These are phyloP conservation scores for Lagocephalus sceleratus DNA, from an alignment of 2,797 vertebrate genomes.

Conservation along the genomic window DNA sequence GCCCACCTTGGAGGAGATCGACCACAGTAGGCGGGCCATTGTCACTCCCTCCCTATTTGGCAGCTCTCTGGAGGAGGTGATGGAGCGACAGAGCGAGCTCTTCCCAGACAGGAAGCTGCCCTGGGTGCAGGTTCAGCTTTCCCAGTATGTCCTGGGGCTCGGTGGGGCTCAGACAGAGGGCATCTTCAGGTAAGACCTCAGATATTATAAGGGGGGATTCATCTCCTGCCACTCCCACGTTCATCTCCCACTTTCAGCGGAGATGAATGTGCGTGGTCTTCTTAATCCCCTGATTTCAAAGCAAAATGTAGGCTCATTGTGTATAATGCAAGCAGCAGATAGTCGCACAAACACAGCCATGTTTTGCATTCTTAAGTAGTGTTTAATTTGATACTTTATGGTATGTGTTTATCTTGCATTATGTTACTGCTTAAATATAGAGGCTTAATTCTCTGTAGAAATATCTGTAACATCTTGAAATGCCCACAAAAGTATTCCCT, in stretches of 20 bases:
- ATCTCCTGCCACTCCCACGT: no score
- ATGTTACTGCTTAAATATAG: slow-evolving; percentile 35
- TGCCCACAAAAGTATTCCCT: slow-evolving; percentile 34
- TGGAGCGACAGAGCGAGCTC: slow-evolving; percentile 84
- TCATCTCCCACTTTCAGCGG: no score
- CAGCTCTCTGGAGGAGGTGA: slow-evolving; percentile 89
- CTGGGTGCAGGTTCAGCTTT: slow-evolving; percentile 91
- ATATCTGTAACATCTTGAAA: slow-evolving; percentile 30
- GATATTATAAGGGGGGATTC: slow-evolving; percentile 32
- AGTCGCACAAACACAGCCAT: slow-evolving; percentile 49
- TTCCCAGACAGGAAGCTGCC: slow-evolving; percentile 86
- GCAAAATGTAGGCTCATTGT: slow-evolving; percentile 23
- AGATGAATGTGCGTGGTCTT: slow-evolving; percentile 59
- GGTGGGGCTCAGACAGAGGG: slow-evolving; percentile 88
- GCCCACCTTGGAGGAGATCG: slow-evolving; percentile 87
- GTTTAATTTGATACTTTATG: slow-evolving; percentile 54
- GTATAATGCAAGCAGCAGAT: slow-evolving; percentile 40
- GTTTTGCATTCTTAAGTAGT: slow-evolving; percentile 24
- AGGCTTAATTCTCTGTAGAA: slow-evolving; percentile 30
- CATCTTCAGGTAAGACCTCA: slow-evolving; percentile 85
- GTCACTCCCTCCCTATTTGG: slow-evolving; percentile 87
- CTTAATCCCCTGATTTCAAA: slow-evolving; percentile 28
- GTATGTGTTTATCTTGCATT: slow-evolving; percentile 63
- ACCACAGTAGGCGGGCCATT: slow-evolving; percentile 84
- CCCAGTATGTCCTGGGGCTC: slow-evolving; percentile 85